Conservation (phyloP, 2,113 vertebrate species). For the Malurus melanocephalus region DNA sequence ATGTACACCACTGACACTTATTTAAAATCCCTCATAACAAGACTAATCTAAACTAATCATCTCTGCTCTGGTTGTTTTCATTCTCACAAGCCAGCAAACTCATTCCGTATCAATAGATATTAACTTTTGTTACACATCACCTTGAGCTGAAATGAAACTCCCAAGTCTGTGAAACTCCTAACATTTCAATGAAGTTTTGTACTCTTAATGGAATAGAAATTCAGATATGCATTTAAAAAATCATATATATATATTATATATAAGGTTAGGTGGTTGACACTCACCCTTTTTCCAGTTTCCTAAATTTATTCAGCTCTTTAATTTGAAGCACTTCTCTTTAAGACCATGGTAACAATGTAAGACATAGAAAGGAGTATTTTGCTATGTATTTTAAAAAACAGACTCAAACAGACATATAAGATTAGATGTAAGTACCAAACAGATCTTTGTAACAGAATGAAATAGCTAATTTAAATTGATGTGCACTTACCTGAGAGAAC, state of each 20-base stretch:
- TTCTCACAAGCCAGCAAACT: not conserved
- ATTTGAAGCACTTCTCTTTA: not conserved
- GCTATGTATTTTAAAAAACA: not conserved
- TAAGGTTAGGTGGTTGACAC: not conserved
- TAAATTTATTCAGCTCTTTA: not conserved
- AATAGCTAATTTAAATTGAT: not conserved
- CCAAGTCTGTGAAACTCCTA: not conserved
- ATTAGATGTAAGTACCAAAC: not conserved
- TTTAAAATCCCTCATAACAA: not conserved
- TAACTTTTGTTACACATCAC: not conserved
- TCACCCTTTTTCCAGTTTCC: not conserved
- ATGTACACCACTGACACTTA: not conserved
- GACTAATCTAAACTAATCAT: not conserved
- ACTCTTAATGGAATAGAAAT: not conserved
- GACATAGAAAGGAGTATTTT: not conserved
- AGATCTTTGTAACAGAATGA: not conserved
- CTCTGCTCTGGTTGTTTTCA: not conserved
- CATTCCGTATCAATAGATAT: not conserved
- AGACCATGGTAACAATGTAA: not conserved
- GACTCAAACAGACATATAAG: not conserved
- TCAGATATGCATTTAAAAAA: not conserved
- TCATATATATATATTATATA: not conserved
- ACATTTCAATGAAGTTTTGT: not conserved
- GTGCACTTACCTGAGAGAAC: conserved; percentile 89
- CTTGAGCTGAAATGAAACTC: not conserved